Evolutionary conservation across 1,140 invertebrate species (phyloP).

Genomic region (Scylla paramamosain): DNA sequence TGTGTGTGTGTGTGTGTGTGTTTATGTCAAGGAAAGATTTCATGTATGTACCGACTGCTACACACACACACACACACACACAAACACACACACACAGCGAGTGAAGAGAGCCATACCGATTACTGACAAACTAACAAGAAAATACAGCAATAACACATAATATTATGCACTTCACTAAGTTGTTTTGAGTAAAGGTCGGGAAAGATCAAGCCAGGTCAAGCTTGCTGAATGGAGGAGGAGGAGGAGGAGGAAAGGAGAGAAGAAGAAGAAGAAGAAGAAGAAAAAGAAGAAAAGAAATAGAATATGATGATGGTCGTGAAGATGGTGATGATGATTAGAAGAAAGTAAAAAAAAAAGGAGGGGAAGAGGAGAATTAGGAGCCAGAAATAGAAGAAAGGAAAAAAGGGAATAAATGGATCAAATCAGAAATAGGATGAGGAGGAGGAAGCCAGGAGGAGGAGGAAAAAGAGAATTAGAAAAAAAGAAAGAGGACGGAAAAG

Average conservation of each 20-base stretch:
- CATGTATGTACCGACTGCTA: too few relatives aligned
- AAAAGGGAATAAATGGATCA: too few relatives aligned
- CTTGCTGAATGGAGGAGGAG: not conserved
- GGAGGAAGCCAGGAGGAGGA: not conserved
- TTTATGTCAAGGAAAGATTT: not conserved
- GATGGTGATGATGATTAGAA: not conserved
- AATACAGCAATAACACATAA: not conserved
- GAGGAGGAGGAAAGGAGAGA: not conserved
- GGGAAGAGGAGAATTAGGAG: not conserved
- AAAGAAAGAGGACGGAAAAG: not conserved
- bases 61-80: slow-evolving; percentile 14
- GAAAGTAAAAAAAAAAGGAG: not conserved
- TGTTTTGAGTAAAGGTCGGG: not conserved
- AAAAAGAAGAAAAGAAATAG: not conserved
- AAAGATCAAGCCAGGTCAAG: not conserved
- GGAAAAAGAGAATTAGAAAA: not conserved
- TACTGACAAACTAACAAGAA: not conserved
- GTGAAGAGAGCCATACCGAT: too few relatives aligned
- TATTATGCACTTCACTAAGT: not conserved
- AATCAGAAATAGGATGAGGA: not conserved
- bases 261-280: not conserved
- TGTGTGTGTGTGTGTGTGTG: too few relatives aligned
- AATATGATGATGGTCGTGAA: not conserved
- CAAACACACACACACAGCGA: not conserved
- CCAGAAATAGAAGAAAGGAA: not conserved